A percentile compares a stretch with the other conserved stretches of the same genome.
Evolutionary conservation across 2,797 vertebrate genomes (phyloP).

Genomic region (Echiichthys vipera): DNA sequence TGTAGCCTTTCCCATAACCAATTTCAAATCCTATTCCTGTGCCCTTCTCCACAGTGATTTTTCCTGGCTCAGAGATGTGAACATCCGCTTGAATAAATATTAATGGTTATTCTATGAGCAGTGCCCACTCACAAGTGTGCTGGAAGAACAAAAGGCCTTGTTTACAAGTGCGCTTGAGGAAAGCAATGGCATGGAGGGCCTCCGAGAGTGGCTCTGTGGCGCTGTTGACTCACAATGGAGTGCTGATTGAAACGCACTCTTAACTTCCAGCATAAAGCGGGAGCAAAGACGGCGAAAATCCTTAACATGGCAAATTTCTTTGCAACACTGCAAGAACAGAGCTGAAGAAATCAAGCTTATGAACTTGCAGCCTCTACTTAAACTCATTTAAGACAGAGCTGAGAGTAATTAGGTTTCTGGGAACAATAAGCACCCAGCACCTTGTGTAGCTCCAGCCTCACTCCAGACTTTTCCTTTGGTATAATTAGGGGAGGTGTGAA

Average conservation of each 20-base stretch:
- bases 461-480: constrained; percentile 72
- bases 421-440: constrained; percentile 79
- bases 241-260: constrained; percentile 79
- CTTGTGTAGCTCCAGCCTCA: constrained; percentile 58
- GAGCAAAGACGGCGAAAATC: constrained; percentile 19
- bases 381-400: constrained; percentile 76
- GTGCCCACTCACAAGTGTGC: constrained; percentile 57
- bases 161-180: constrained; percentile 71
- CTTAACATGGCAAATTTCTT: constrained; percentile 41
- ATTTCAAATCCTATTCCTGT: constrained; percentile 61
- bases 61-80: constrained; percentile 52
- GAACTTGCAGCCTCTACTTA: constrained; percentile 74
- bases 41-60: constrained; percentile 52
- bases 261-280: constrained; percentile 54
- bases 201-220: constrained; percentile 38
- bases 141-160: constrained; percentile 75
- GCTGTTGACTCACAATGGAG: constrained; percentile 72
- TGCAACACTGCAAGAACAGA: constrained; percentile 42
- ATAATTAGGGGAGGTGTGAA: constrained; percentile 80
- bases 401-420: constrained; percentile 82
- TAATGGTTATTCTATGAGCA: constrained; percentile 69
- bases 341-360: constrained; percentile 65
- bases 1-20: constrained; percentile 44
- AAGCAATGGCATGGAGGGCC: constrained; percentile 38
- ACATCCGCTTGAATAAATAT: constrained; percentile 78